Conservation (phyloP, 1,140 invertebrate species). For the Hycleus cichorii region DNA sequence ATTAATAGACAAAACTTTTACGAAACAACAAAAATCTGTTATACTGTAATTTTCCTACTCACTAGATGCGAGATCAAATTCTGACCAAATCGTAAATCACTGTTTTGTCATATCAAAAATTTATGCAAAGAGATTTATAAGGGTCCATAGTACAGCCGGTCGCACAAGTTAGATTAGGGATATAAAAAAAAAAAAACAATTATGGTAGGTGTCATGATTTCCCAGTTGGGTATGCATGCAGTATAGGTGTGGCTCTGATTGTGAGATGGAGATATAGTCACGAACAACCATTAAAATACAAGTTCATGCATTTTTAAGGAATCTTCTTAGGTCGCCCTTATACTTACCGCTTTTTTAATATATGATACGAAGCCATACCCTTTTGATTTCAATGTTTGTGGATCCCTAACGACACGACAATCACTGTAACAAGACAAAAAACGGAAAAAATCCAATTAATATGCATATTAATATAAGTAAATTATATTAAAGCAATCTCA, state of each 20-base stretch:
- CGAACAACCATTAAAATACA: conserved; percentile 13
- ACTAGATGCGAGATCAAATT: too few relatives aligned
- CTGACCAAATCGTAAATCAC: conserved; percentile 12
- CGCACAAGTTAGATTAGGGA: conserved; percentile 20
- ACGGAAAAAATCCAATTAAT: neutral
- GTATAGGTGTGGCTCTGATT: conserved; percentile 14
- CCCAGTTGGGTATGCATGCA: conserved; percentile 18
- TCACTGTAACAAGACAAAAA: conserved; percentile 48
- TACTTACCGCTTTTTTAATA: conserved; percentile 81
- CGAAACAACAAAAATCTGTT: too few relatives aligned
- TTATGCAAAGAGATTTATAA: conserved; percentile 16
- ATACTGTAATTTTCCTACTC: too few relatives aligned
- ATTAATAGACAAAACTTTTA: too few relatives aligned
- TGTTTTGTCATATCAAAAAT: conserved; percentile 14
- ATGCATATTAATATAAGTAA: too few relatives aligned
- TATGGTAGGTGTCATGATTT: conserved; percentile 22
- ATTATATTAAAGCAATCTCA: too few relatives aligned
- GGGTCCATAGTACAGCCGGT: conserved; percentile 12
- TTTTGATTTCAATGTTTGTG: conserved; percentile 97
- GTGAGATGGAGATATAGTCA: conserved; percentile 10
- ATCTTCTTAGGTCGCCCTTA: neutral
- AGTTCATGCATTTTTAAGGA: neutral
- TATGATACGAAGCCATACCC: conserved; percentile 99
- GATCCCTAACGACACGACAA: conserved; percentile 96
- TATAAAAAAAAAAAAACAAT: conserved; percentile 22